A percentile compares a stretch with the other conserved stretches of the same genome.
Evolutionary conservation across 2,797 vertebrate genomes (phyloP).

Genomic region (Microctenopoma stevenorrisi): DNA sequence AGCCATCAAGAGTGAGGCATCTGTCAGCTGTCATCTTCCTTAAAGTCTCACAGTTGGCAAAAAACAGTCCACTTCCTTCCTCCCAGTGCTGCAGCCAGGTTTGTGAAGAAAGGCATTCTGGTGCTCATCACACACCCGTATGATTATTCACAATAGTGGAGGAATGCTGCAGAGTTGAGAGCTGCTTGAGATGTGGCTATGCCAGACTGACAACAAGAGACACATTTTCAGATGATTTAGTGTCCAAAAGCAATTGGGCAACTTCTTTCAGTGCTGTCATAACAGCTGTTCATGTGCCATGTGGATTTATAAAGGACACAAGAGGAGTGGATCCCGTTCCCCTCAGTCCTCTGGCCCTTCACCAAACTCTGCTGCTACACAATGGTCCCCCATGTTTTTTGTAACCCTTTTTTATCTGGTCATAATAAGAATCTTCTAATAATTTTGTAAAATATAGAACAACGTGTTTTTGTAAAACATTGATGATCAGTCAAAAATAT

Average conservation of each 20-base stretch:
- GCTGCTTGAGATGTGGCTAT: conserved; percentile 53
- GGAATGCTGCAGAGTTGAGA: conserved; percentile 51
- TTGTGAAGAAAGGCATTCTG: conserved; percentile 68
- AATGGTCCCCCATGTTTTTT: background rate
- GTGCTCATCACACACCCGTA: conserved; percentile 70
- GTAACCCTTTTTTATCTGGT: background rate
- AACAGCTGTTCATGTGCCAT: conserved; percentile 48
- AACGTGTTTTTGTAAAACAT: too few species aligned
- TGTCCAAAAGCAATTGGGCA: conserved; percentile 50
- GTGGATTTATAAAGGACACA: conserved; percentile 29
- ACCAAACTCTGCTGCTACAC: conserved; percentile 26
- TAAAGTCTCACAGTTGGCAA: conserved; percentile 42
- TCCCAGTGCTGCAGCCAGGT: conserved; percentile 60
- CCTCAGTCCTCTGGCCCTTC: conserved; percentile 22
- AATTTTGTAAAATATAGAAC: too few species aligned
- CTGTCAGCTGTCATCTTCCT: conserved; percentile 75
- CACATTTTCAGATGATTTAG: conserved; percentile 47
- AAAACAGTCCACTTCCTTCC: conserved; percentile 66
- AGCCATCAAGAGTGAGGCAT: conserved; percentile 66
- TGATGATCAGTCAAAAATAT: too few species aligned
- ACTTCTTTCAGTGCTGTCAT: conserved; percentile 43
- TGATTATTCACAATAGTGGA: conserved; percentile 64
- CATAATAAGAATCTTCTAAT: background rate
- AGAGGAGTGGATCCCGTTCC: conserved; percentile 17
- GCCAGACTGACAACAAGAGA: conserved; percentile 58